phyloP scores from a whole-genome alignment of 2,888 invertebrate genomes.

The Diaphora mendica region DNA sequence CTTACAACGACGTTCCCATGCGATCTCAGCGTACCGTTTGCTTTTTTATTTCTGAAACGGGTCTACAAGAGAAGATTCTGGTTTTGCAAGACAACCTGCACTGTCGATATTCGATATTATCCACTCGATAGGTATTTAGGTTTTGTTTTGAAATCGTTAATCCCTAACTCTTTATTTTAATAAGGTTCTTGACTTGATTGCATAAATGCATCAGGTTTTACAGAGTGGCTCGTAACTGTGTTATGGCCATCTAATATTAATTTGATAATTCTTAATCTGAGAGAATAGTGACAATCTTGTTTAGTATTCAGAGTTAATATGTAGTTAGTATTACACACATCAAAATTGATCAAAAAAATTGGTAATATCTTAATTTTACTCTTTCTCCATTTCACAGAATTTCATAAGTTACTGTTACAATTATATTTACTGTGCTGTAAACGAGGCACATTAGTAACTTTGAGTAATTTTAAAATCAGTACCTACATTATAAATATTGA shows the following conservation, averaged over 20 bases:
- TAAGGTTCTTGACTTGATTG: neutral
- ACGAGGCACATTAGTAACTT: neutral
- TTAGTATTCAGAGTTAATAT: neutral
- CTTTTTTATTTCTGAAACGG: constrained; percentile 76
- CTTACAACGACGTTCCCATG: constrained; percentile 77
- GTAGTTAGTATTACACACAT: too few species aligned
- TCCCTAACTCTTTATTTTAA: constrained; percentile 39
- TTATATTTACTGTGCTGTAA: neutral
- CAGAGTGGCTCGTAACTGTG: neutral
- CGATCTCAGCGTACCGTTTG: constrained; percentile 74
- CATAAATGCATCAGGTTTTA: neutral
- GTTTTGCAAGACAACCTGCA: constrained; percentile 82
- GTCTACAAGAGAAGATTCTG: constrained; percentile 84
- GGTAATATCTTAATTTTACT: too few species aligned
- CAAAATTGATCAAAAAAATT: neutral
- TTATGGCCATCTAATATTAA: neutral
- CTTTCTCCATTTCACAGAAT: too few species aligned
- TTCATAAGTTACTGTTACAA: too few species aligned
- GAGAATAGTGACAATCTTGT: neutral
- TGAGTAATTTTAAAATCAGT: neutral
- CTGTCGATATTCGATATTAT: constrained; percentile 76
- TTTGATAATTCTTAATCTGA: neutral
- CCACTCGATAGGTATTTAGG: constrained; percentile 62
- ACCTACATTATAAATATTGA: neutral
- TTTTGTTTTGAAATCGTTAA: constrained; percentile 57